Base-by-base conservation (phyloP, 2,888 invertebrate species). In the Seira sanloemensis region DNA sequence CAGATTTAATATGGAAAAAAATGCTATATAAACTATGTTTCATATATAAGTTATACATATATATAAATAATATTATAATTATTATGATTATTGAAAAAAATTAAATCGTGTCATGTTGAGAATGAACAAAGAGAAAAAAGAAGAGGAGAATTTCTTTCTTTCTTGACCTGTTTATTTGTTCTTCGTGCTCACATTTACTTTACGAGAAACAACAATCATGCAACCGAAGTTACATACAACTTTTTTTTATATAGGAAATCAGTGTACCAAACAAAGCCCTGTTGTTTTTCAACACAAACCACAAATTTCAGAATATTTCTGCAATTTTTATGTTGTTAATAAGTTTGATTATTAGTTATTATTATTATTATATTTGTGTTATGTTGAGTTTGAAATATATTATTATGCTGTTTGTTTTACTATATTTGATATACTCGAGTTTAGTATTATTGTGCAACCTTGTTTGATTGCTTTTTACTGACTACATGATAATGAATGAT, bases 151-250 rank as follows among this genome's bases (percentile, higher is more conserved):
- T n/a, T n/a, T n/a, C n/a, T n/a, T n/a, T n/a, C n/a, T n/a, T n/a
- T n/a, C n/a, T n/a, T n/a, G n/a, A n/a, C n/a, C n/a, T n/a, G n/a
- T n/a, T 16, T 58, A n/a, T 18, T 58, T n/a, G n/a, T n/a, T 37
- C 27, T 75, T 24, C 62, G 46, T 65, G 65, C 18, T 7, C 27
- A 78, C 58, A n/a, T 58, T 5, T 12, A n/a, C n/a, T 12, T 58
- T 4, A 58, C 78, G 50, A 46, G 73, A 18, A 76, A 19, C 81
- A 82, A 82, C 81, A 82, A 82, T 82, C 81, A 82, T 76, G 81
- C 81, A 82, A 82, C 81, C 65, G 81, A 76, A 82, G 81, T 76
- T 82, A 76, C 81, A 71, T 71, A 79, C 25, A 21, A 65, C 2
- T 37, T 58, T 58, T 58, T 58, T 18, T 58, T 58, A 58, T 12